Percentiles rank a stretch among this genome's conserved stretches.
Conservation (phyloP, 2,888 invertebrate species). For the Lasius platythorax region DNA sequence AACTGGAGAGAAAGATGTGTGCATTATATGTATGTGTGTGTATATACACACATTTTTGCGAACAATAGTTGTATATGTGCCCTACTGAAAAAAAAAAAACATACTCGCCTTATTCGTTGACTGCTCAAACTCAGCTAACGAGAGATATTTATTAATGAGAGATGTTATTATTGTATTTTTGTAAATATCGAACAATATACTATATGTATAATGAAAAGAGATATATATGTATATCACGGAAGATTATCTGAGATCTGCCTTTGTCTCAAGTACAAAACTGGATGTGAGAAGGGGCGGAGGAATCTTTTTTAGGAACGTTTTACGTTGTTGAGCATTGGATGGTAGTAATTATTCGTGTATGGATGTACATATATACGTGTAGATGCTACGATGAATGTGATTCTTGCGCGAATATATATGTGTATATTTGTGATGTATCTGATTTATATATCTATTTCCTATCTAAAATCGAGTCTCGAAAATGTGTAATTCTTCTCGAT, state of each 20-base stretch:
- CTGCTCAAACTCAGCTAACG: slow-evolving; percentile 74
- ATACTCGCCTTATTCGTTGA: slow-evolving; percentile 77
- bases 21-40: background rate
- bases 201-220: slow-evolving; percentile 35
- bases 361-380: slow-evolving; percentile 36
- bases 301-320: slow-evolving; percentile 50
- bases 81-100: slow-evolving; percentile 56
- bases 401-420: slow-evolving; percentile 26
- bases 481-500: background rate
- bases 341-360: slow-evolving; percentile 44
- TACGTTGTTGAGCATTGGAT: slow-evolving; percentile 54
- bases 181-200: slow-evolving; percentile 72
- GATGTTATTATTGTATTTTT: slow-evolving; percentile 80
- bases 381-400: background rate
- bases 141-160: slow-evolving; percentile 77
- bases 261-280: slow-evolving; percentile 72
- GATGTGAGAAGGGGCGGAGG: slow-evolving; percentile 31
- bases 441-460: slow-evolving; percentile 11
- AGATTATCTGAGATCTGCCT: slow-evolving; percentile 67
- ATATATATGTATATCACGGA: slow-evolving; percentile 35
- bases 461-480: slow-evolving; percentile 7
- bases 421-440: background rate
- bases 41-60: slow-evolving; percentile 52
- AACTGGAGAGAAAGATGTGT: slow-evolving; percentile 21
- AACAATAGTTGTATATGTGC: slow-evolving; percentile 21